Base-by-base conservation (phyloP, 2,113 vertebrate species). In the Pyrgilauda ruficollis region DNA sequence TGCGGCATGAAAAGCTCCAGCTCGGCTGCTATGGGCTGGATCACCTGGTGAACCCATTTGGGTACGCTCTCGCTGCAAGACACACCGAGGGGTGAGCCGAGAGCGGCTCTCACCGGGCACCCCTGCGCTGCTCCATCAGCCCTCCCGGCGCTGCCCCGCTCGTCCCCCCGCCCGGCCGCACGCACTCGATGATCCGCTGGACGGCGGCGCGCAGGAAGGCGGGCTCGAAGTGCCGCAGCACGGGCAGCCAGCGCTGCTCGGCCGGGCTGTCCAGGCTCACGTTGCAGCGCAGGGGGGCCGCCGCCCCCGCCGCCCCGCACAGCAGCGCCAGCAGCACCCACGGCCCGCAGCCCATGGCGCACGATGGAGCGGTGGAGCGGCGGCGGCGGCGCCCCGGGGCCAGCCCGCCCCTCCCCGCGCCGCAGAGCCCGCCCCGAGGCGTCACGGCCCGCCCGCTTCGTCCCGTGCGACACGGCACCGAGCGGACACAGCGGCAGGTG, bases 41-140 rank as follows among this genome's bases (percentile, higher is more conserved):
- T 35, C 19, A 98, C 92, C 0, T 77, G 19, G 47, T 98, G 98
- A 13, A 99, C 98, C 99, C 99, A 99, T 88, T 96, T 97, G 8
- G 99, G 99, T 28, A 99, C 97, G 0, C 78, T 89, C 5, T 97
- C 27, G 9, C 99, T 99, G 91, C 64, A 97, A 97, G 70, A 52
- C 3, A 94, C 63, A 35, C 10, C n/a, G 33, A 18, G 22, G 21
- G 7, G 6, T 93, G 1, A 91, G n/a, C 24, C 3, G 21, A 41
- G 24, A 18, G 13, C 8, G 7, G 5, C 31, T 44, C 5, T 0
- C 1, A 0, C 2, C 28, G 0, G 10, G 68, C 41, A 6, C 7
- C 11, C 5, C 6, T 4, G 41, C 23, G 13, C 47, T 1, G 28
- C 56, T 13, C 55, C 23, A 2, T 3, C 33, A 9, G 63, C 52